Conservation (phyloP, 1,140 invertebrate genomes). For the Ericerus pela region DNA sequence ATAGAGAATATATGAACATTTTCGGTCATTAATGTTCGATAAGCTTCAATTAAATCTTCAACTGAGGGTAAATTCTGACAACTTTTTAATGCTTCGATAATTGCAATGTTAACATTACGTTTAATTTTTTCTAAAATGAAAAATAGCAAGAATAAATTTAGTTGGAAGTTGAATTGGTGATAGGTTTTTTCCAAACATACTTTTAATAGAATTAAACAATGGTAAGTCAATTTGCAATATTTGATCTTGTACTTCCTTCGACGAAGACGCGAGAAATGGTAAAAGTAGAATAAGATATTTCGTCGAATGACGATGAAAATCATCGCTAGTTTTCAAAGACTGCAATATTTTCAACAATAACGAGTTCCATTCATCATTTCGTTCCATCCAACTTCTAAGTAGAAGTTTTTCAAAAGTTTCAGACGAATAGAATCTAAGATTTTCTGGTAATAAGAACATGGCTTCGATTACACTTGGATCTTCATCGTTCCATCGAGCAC, state of each 20-base stretch:
- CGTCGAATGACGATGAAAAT: not conserved
- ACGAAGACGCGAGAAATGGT: not conserved
- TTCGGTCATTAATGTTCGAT: not conserved
- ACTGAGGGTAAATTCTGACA: not conserved
- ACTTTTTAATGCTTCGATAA: not conserved
- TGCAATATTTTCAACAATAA: not conserved
- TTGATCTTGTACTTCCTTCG: not conserved
- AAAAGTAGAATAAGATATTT: not conserved
- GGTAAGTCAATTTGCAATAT: not conserved
- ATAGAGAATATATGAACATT: not conserved
- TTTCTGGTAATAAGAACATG: not conserved
- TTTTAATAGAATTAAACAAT: not conserved
- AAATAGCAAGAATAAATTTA: not conserved
- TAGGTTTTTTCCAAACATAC: not conserved
- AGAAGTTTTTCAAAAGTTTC: not conserved
- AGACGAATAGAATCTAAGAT: not conserved
- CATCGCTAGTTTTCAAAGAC: not conserved
- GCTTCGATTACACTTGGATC: not conserved
- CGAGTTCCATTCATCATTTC: not conserved
- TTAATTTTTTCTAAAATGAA: not conserved
- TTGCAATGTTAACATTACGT: not conserved
- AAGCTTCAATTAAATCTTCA: not conserved
- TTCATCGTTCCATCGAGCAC: constrained; percentile 1
- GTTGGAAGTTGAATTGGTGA: not conserved
- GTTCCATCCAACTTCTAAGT: not conserved